Evolutionary conservation across 2,113 vertebrate species (phyloP).

Genomic region (Brachyhypopomus gauderio): DNA sequence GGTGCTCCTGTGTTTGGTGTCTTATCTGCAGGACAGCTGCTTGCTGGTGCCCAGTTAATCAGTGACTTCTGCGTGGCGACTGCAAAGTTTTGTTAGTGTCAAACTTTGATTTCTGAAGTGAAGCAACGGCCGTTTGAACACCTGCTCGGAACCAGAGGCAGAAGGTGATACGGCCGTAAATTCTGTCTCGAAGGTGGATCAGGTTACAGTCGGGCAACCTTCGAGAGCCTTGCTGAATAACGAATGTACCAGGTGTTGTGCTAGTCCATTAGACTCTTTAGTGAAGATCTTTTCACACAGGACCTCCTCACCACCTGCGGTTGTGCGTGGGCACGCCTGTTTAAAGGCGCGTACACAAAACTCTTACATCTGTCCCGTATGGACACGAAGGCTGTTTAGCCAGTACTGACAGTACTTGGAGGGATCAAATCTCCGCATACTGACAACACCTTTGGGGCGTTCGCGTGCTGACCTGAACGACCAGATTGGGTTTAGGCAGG

Average conservation of each 20-base stretch:
- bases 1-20: slow-evolving; percentile 73
- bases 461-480: not conserved
- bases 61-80: slow-evolving; percentile 65
- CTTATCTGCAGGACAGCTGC: slow-evolving; percentile 79
- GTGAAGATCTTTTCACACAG: not conserved
- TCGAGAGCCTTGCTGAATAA: not conserved
- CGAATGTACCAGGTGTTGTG: not conserved
- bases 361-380: not conserved
- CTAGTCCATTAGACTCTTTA: slow-evolving; percentile 8
- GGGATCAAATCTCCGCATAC: not conserved
- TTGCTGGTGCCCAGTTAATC: slow-evolving; percentile 73
- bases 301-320: not conserved
- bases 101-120: slow-evolving; percentile 77
- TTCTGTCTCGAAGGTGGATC: not conserved
- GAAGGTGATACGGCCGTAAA: slow-evolving; percentile 13
- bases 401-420: not conserved
- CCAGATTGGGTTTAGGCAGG: not conserved
- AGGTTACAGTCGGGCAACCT: slow-evolving; percentile 4
- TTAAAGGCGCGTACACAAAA: not conserved
- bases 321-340: not conserved
- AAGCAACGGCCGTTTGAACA: slow-evolving; percentile 71
- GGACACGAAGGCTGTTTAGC: not conserved
- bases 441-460: not conserved
- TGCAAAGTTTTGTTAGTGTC: slow-evolving; percentile 70
- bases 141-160: slow-evolving; percentile 62